Evolutionary conservation across 53 echinoderm and acorn worm genomes (phyloP), one percentile per base, ranked within the genome.

Genomic region (Luidia sarsii): DNA sequence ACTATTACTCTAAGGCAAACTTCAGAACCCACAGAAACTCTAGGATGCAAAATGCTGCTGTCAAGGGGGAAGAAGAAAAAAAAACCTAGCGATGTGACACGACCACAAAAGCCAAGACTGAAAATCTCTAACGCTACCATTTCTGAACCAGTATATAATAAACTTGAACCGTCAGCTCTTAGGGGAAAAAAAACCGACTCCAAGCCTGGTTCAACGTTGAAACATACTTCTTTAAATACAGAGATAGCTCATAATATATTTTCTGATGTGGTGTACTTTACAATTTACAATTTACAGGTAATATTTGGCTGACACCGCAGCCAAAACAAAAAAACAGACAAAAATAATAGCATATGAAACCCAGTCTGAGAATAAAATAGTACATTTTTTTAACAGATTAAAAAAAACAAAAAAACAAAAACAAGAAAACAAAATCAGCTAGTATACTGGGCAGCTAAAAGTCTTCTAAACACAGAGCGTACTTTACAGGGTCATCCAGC

Each of bases 211-310:
- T 7, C 29, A 61, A 16, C n/a, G n/a, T 61, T 55, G 55, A 77
- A 77, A 55, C 62, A 57, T 46, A 77, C 77, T 77, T 77, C 59
- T 60, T 60, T 77, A 77, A 60, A 77, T 54, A 72, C 55, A 77
- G 72, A 72, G 72, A 72, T 61, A 77, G 77, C 48, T 77, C 77
- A 77, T 77, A 77, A 77, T 77, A 77, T 48, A 77, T 77, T 77
- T 67, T 77, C 77, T 45, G 25, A 61, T 77, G 77, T 43, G 77
- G 60, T 60, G 59, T 77, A 77, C 60, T 77, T n/a, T 77, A 77
- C 77, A 77, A 77, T 77, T 77, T 77, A 77, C 77, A 77, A 77
- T 77, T 77, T 77, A 77, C 77, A 77, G 19, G 24, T 20, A 46
- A 60, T 61, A 25, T 31, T 43, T 9, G 18, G 19, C 61, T 24